Evolutionary conservation across 1,140 invertebrate species (phyloP), one percentile per base, ranked within the genome.

Genomic region (Idris sp.): DNA sequence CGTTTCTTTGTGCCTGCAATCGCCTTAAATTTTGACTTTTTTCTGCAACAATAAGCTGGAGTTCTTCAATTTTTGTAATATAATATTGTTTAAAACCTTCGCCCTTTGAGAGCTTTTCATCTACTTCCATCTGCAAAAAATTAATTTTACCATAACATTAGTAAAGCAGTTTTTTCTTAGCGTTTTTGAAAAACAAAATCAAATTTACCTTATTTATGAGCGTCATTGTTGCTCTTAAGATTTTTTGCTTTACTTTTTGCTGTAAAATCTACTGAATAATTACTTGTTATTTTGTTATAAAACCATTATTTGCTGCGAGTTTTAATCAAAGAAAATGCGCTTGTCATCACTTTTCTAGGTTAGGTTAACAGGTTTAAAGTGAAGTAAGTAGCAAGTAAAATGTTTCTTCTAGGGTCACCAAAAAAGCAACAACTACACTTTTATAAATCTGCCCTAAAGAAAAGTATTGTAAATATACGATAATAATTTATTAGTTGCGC

Each of bases 1-100:
- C 98, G 92, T 99, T 99, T 79, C 98, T 90, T 84, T 99, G 98
- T 10, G 98, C 98, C 90, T 99, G 97, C 38, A 99, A 89, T 85
- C 98, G 93, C 64, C 98, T 90, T 14, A 99, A 89, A 89, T 99
- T 99, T 88, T 99, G 98, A 79, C 95, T 96, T 84, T 99, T 99
- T 77, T 99, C 98, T 16, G 96, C 95, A 4, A 99, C 97, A 79
- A 96, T 93, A 18, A 99, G 89, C 84, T 98, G 96, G 2, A 99
- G 87, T 86, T 98, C 97, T 89, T 99, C 97, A 59, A 98, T 98
- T 90, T 99, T 99, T 25, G 96, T 96, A 74, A 97, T 94, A 80
- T 98, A 99, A 87, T 99, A 99, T 1, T 95, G 94, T 48, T 94
- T 91, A 79, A 98, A 95, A 10, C 97, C 97, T 84, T 98, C 96